Evolutionary conservation across 2,113 vertebrate species (phyloP), one percentile per base, ranked within the genome.

Genomic region (Progne subis): DNA sequence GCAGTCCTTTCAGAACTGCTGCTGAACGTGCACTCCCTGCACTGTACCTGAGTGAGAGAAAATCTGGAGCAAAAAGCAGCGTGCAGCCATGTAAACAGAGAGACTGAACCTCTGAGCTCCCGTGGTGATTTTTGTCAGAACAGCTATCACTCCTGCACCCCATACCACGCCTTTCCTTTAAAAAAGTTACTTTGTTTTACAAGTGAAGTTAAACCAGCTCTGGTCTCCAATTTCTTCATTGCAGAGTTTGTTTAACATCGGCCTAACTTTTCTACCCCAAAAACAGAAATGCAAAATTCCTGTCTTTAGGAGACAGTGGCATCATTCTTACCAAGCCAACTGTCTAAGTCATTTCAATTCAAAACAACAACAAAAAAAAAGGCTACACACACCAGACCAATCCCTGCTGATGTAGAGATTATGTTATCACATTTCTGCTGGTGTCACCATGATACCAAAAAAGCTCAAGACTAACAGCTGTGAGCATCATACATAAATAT

Each of bases 391-490:
- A 63, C 17, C 67, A 92, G 46, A 39, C 12, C 86, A 82, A 12
- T 12, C 80, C 47, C 46, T 41, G 64, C 56, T 74, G 90, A 86
- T 59, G 34, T 0, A 44, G 29, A 55, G 86, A 96, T 90, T 92
- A 88, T 70, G 71, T 82, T 94, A 92, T 74, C 90, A 53, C 43
- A 74, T 94, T 93, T 93, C 94, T 92, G 82, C 82, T 95, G 64
- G 59, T 95, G 86, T 90, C 92, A 94, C 76, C 65, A 77, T 2
- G 43, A 80, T 65, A 92, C 47, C 82, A 83, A 63, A 93, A 82
- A 91, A 94, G 81, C 81, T 91, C 74, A 91, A 88, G 78, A 64
- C 37, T 70, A 90, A 94, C 91, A 96, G 94, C 88, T 97, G 94
- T 87, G 88, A 91, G 78, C 44, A 81, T 55, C 76, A 74, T 0